phyloP scores from a whole-genome alignment of 2,113 vertebrate genomes.

The Hypocryptadius cinnamomeus region DNA sequence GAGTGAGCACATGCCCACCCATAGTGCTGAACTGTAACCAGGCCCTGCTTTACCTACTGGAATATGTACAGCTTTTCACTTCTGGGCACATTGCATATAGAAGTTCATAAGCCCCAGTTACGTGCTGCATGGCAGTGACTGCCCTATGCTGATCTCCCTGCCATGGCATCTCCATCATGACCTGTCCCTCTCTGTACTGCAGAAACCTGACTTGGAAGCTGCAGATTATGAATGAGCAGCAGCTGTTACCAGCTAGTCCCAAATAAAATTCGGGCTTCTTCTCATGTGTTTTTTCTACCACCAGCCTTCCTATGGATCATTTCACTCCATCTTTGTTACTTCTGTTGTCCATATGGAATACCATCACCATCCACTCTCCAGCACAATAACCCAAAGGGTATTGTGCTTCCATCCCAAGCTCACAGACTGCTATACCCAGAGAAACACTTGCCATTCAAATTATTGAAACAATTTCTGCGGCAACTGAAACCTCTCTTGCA shows the following conservation, averaged over 20 bases:
- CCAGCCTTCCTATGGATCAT: neutral
- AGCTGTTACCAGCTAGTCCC: neutral
- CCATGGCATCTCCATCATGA: neutral
- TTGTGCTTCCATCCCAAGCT: neutral
- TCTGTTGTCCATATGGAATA: neutral
- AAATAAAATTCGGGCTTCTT: neutral
- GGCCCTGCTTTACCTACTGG: neutral
- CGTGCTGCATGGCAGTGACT: neutral
- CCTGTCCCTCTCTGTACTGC: neutral
- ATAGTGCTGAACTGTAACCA: neutral
- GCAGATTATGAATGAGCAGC: neutral
- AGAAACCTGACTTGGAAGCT: neutral
- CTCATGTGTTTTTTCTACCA: neutral
- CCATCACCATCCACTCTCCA: neutral
- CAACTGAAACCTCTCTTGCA: neutral
- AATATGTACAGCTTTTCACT: neutral
- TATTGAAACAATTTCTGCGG: neutral
- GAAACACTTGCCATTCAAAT: neutral
- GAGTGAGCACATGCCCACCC: accelerated
- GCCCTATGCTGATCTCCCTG: neutral
- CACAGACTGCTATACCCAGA: neutral
- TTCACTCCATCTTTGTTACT: neutral
- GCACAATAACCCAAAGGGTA: neutral
- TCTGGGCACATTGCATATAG: neutral
- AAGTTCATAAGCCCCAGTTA: neutral